Evolutionary conservation across 2,797 vertebrate species (phyloP).

Genomic region (Melanotaenia pygmaea): DNA sequence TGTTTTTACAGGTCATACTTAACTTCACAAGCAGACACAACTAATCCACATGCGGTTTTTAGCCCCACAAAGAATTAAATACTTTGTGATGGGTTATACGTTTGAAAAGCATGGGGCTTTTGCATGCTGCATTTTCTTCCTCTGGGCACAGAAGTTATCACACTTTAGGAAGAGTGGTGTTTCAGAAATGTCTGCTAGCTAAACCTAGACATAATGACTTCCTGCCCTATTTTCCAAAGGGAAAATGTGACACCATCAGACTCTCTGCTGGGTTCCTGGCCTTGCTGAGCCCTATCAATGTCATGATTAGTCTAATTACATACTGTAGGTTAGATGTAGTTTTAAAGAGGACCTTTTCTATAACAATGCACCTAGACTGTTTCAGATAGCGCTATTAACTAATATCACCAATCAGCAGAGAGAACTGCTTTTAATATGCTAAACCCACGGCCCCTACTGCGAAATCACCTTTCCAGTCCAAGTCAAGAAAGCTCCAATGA

Average conservation of each 20-base stretch:
- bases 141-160: slow-evolving; percentile 45
- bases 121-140: slow-evolving; percentile 30
- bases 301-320: slow-evolving; percentile 49
- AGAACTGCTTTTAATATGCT: slow-evolving; percentile 62
- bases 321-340: slow-evolving; percentile 35
- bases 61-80: slow-evolving; percentile 23
- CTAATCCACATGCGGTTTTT: slow-evolving; percentile 48
- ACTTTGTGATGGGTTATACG: slow-evolving; percentile 38
- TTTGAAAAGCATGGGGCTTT: slow-evolving; percentile 21
- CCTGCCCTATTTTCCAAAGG: slow-evolving; percentile 36
- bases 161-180: slow-evolving; percentile 33
- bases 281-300: slow-evolving; percentile 21
- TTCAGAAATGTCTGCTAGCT: slow-evolving; percentile 39
- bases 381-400: slow-evolving; percentile 48
- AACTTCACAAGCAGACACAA: slow-evolving; percentile 42
- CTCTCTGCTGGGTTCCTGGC: slow-evolving; percentile 34
- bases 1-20: slow-evolving; percentile 63
- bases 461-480: slow-evolving; percentile 63
- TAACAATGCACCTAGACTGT: slow-evolving; percentile 41
- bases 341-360: slow-evolving; percentile 28
- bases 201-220: slow-evolving; percentile 46
- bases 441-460: slow-evolving; percentile 49
- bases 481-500: slow-evolving; percentile 68
- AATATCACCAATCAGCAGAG: slow-evolving; percentile 12
- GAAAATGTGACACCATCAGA: slow-evolving; percentile 54